Conservation (phyloP, 2,888 invertebrate genomes). For the Rhagonycha lutea region DNA sequence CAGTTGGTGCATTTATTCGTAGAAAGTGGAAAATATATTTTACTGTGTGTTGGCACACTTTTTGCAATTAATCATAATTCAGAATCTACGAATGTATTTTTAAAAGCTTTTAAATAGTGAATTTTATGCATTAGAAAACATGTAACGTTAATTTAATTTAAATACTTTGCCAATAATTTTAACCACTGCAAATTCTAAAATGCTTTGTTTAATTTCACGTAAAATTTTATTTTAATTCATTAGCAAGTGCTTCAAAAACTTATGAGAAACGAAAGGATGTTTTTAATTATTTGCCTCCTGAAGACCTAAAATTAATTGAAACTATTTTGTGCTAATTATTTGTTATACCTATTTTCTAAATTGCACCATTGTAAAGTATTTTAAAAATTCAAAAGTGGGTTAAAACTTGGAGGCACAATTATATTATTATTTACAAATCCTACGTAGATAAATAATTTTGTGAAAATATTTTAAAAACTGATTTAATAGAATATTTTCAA, state of each 20-base stretch:
- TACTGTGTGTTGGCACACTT: not conserved
- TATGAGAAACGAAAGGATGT: not conserved
- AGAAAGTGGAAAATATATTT: not conserved
- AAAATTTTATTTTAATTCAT: not conserved
- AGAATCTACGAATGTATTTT: not conserved
- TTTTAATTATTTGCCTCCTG: not conserved
- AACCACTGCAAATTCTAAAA: not conserved
- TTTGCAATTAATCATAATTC: not conserved
- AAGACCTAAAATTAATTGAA: not conserved
- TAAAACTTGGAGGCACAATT: too few relatives aligned
- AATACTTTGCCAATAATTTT: not conserved
- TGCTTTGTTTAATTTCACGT: not conserved
- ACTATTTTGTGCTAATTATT: too few relatives aligned
- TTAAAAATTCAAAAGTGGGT: too few relatives aligned
- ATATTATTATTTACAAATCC: too few relatives aligned
- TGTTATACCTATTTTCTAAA: too few relatives aligned
- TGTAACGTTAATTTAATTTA: not conserved
- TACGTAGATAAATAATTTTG: not conserved
- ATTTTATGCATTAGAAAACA: not conserved
- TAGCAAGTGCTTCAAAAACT: too few relatives aligned
- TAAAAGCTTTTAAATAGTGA: not conserved
- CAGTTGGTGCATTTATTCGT: not conserved
- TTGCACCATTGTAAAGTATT: too few relatives aligned
- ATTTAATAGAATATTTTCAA: not conserved
- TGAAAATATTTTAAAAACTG: not conserved